Evolutionary conservation across 1,140 invertebrate species (phyloP).

Genomic region (Zophobas morio): DNA sequence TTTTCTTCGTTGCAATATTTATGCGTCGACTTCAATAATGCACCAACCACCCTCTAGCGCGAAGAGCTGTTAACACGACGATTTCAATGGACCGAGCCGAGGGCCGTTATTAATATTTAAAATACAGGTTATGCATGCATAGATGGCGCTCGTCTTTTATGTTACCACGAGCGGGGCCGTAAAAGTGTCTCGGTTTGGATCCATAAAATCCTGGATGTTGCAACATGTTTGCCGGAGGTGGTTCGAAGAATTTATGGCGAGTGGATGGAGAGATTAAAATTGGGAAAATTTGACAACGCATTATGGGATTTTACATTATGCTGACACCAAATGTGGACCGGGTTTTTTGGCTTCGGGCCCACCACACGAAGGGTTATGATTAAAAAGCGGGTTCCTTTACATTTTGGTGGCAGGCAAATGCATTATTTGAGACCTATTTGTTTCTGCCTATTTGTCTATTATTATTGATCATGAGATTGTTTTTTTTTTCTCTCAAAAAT

Average conservation of each 20-base stretch:
- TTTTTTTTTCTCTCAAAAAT: no score
- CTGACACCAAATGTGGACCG: no score
- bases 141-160: conserved; percentile 39
- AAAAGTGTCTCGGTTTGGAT: conserved; percentile 39
- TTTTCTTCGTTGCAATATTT: conserved; percentile 49
- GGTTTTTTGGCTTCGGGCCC: no score
- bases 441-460: no score
- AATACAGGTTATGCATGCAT: conserved; percentile 36
- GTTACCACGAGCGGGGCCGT: conserved; percentile 27
- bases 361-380: no score
- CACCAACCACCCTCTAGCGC: conserved; percentile 10
- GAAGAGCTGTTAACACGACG: conserved; percentile 34
- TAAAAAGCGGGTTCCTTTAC: no score
- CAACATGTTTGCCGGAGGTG: conserved; percentile 27
- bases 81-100: conserved; percentile 20
- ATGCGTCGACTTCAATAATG: conserved; percentile 15
- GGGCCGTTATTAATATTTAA: conserved; percentile 28
- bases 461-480: no score
- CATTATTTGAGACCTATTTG: no score
- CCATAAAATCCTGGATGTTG: conserved; percentile 38
- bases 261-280: conserved; percentile 18
- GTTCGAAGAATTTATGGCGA: conserved; percentile 23
- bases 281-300: conserved; percentile 9
- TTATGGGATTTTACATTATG: no score
- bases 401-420: no score